Evolutionary conservation across 2,888 invertebrate species (phyloP).

Genomic region (Melinopterus prodromus): DNA sequence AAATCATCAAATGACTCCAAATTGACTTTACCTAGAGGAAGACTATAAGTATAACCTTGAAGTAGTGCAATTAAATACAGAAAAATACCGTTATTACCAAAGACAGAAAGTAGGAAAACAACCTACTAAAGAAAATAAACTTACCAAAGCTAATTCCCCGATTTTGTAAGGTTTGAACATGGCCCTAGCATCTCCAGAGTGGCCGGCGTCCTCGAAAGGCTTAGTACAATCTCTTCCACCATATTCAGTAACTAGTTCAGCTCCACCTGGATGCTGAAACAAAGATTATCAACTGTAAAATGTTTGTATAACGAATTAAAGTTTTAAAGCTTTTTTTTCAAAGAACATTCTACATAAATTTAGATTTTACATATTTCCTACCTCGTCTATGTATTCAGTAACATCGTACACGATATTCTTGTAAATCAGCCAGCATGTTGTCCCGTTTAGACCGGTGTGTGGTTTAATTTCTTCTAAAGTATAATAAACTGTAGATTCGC

Average conservation of each 20-base stretch:
- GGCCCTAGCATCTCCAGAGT: constrained; percentile 70
- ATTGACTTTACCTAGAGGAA: no score
- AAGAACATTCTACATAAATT: neutral
- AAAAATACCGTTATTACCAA: no score
- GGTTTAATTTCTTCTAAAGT: constrained; percentile 66
- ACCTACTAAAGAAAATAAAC: constrained; percentile 21
- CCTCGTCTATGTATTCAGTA: constrained; percentile 69
- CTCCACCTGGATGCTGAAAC: constrained; percentile 75
- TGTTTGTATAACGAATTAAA: constrained; percentile 6
- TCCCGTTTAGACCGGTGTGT: constrained; percentile 66
- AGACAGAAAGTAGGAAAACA: neutral
- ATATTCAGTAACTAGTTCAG: constrained; percentile 68
- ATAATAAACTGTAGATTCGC: constrained; percentile 48
- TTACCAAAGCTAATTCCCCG: constrained; percentile 71
- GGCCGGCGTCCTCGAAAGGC: constrained; percentile 72
- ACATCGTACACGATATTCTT: constrained; percentile 75
- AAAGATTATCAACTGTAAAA: constrained; percentile 12
- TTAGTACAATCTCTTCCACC: constrained; percentile 74
- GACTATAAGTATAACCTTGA: no score
- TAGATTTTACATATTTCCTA: constrained; percentile 48
- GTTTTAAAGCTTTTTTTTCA: no score
- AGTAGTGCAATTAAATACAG: no score
- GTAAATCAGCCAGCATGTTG: constrained; percentile 70
- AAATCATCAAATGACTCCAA: no score
- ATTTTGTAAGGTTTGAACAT: constrained; percentile 69